These are phyloP conservation scores for Rhynchophorus ferrugineus DNA, from an alignment of 1,140 invertebrate species.

Conservation along the genomic window DNA sequence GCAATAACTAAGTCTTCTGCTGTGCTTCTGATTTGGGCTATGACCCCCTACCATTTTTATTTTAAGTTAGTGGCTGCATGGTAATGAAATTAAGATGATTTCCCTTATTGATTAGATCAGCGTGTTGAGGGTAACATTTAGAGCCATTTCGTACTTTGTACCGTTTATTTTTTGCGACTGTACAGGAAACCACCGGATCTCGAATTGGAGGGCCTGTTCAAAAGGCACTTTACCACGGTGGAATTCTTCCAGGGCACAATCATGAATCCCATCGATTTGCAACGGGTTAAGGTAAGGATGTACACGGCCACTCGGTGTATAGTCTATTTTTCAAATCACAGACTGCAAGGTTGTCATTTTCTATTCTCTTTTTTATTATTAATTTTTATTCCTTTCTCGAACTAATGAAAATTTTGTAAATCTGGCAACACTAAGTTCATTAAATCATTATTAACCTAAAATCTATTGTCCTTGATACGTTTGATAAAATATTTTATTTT, in stretches of 20 bases:
- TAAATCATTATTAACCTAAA: no score
- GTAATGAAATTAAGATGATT: conserved; percentile 24
- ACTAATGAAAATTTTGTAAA: no score
- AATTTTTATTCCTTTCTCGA: no score
- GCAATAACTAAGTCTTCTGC: no score
- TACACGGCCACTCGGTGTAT: background rate
- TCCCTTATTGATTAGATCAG: conserved; percentile 11
- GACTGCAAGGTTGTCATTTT: no score
- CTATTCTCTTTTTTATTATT: no score
- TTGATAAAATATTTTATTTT: no score
- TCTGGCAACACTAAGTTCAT: no score
- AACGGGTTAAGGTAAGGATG: conserved; percentile 90
- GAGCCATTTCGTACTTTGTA: conserved; percentile 9
- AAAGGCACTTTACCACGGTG: conserved; percentile 98
- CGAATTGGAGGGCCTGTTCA: conserved; percentile 98
- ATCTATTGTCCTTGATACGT: no score
- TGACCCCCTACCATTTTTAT: no score
- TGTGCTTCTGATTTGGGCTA: no score
- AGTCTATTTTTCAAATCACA: conserved; percentile 8
- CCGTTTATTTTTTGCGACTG: conserved; percentile 32
- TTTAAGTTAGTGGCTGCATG: conserved; percentile 27
- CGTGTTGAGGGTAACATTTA: conserved; percentile 2
- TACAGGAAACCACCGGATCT: conserved; percentile 88
- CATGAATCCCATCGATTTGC: conserved; percentile 99
- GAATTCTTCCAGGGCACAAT: conserved; percentile 99